Evolutionary conservation across 2,797 vertebrate species (phyloP).

Genomic region (Lepus townsendii): DNA sequence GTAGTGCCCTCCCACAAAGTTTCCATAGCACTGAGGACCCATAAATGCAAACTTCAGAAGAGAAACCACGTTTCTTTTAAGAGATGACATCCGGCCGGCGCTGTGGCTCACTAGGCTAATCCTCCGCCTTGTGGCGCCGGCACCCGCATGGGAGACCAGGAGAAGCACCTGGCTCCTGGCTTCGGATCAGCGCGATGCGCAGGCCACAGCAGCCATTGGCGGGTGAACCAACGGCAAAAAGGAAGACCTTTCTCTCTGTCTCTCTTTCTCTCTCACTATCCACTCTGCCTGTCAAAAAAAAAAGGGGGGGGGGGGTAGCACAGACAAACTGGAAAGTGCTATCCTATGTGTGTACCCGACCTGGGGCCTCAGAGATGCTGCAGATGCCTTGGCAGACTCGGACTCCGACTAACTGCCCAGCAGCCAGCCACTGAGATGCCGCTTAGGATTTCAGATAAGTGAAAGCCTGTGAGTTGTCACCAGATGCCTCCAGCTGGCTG

Average conservation of each 20-base stretch:
- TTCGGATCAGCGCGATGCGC: too few species aligned
- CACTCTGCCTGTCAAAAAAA: too few species aligned
- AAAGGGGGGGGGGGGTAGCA: background rate
- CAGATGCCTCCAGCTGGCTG: constrained; percentile 59
- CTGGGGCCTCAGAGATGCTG: background rate
- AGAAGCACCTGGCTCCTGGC: too few species aligned
- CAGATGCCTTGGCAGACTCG: background rate
- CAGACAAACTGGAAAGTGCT: background rate
- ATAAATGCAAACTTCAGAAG: background rate
- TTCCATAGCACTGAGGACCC: background rate
- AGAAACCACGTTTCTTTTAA: constrained; percentile 24
- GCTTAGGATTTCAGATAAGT: background rate
- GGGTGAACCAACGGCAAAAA: too few species aligned
- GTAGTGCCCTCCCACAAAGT: background rate
- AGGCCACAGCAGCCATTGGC: too few species aligned
- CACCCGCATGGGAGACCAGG: too few species aligned
- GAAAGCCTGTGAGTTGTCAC: background rate
- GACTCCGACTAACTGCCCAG: background rate
- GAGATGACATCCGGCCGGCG: background rate
- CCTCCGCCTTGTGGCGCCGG: too few species aligned
- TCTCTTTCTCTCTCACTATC: too few species aligned
- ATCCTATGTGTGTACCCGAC: background rate
- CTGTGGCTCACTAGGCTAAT: too few species aligned
- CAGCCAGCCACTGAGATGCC: background rate
- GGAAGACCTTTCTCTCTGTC: too few species aligned